Evolutionary conservation across 2,113 vertebrate genomes (phyloP), one percentile per base, ranked within the genome.

Genomic region (Pachypanchax playfairii): DNA sequence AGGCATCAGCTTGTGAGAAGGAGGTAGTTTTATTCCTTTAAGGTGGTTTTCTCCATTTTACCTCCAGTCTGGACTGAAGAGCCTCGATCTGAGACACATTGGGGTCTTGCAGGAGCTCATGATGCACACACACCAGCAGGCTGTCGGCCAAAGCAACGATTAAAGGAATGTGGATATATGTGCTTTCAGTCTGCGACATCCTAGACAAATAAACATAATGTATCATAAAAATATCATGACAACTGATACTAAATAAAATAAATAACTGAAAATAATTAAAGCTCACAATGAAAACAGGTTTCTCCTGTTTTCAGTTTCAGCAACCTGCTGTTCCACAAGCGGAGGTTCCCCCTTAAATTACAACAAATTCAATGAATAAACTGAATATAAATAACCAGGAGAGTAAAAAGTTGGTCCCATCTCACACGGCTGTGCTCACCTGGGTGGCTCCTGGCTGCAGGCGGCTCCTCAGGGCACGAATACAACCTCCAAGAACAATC

Each of bases 111-210:
- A 90, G 72, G 11, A 84, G 78, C 75, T 93, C 92, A 43, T 88
- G 86, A 6, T 90, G 84, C n/a, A 92, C 57, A 15, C 85, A 90
- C 28, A 91, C 65, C 41, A 84, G 77, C 79, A 93, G 75, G 51
- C 86, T 73, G 70, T 92, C 70, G 0, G 79, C 53, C 75, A 93
- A 55, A 43, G 72, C 81, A 0, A 55, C 43, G n/a, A 52, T 54
- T 57, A 86, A 18, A 28, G 61, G 25, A 13, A 5, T n/a, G n/a
- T n/a, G n/a, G n/a, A n/a, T 54, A 15, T 8, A 65, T 3, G 21
- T 21, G 21, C 36, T 54, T 15, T 53, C 62, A 3, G 50, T 17
- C 31, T 0, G 50, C 21, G 47, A 22, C 25, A 3, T 31, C 53
- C 84, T 91, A 60, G 10, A 83, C 43, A 31, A 43, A 71, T 2